Evolutionary conservation across 2,888 invertebrate genomes (phyloP), one percentile per base, ranked within the genome.

Genomic region (Nymphalis urticae): DNA sequence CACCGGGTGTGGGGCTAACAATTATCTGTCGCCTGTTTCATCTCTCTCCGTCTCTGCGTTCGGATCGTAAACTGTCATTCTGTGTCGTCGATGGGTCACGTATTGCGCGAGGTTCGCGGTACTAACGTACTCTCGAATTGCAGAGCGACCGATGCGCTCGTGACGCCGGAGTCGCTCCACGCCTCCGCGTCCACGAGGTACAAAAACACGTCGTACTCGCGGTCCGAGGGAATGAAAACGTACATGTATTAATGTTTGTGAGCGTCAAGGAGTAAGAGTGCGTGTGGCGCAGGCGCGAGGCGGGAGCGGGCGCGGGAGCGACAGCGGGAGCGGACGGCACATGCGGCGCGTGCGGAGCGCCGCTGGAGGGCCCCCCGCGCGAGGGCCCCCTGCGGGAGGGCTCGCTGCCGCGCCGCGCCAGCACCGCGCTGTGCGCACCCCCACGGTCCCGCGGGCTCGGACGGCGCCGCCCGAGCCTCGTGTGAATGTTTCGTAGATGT

Each of bases 351-450:
- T 83, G 84, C 82, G 72, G 84, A 80, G 80, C 79, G 73, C 73
- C 68, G 64, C 72, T 77, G 53, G 78, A 75, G 64, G 75, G 82
- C 79, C 81, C 80, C 82, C 75, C 77, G 78, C 73, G 79, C 79
- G 80, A 75, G 64, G 82, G 82, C 80, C 83, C 86, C 61, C 81
- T 84, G 78, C 85, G 77, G 53, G 78, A 75, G 64, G 82, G 82
- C 80, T 83, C 86, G 61, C 81, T 84, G 78, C 85, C 86, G 79
- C 86, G 88, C 74, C 82, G 87, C 54, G 82, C 87, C 79, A 79
- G 80, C 85, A 80, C 85, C 74, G 87, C 88, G 79, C 82, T 85
- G 86, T 85, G 72, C 75, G 73, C 70, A 36, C 58, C 21, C 21
- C 21, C 19, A 21, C 13, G 13, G 24, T 7, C 10, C 56, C 56